Conservation (phyloP, 2,113 vertebrate species). For the Bos taurus region ARS-UCD2.0 NC_037339.1:16928001-16928500, state of each 20-base stretch:
- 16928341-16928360: not conserved
- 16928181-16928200: not conserved
- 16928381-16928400: fast-evolving
- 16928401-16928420: not conserved
- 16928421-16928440: not conserved
- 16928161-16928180: not conserved
- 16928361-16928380: not conserved
- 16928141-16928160: not conserved
- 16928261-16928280: not conserved
- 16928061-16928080: not conserved
- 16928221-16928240: not conserved
- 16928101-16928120: not conserved
- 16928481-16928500: not conserved
- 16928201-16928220: not conserved
- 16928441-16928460: not conserved
- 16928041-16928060: not conserved
- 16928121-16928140: not conserved
- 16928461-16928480: too few relatives aligned
- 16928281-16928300: not conserved
- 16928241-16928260: not conserved
- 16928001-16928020: too few relatives aligned
- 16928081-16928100: not conserved
- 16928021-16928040: not conserved
- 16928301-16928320: not conserved
- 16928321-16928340: not conserved